Base-by-base conservation (phyloP, 2,113 vertebrate species). In the Limanda limanda region DNA sequence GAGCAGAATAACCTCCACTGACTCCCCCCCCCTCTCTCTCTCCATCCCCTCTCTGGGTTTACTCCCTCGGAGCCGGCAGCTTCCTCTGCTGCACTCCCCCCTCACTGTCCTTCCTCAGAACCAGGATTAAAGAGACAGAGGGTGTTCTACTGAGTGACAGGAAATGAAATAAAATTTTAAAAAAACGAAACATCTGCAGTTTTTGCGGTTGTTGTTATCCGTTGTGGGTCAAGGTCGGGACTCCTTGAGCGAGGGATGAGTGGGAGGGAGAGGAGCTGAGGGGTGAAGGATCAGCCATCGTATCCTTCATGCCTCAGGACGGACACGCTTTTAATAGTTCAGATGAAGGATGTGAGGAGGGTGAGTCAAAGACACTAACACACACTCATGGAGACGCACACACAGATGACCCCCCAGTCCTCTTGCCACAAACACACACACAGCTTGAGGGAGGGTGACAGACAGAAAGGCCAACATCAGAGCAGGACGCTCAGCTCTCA, bases 1-100 rank as follows among this genome's bases (percentile, higher is more conserved):
- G 90, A 91, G 89, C 88, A 92, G 87, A 91, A 92, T 90, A 91
- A 92, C 87, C 89, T 89, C 86, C 74, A 62, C 74, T 18, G 73
- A 82, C 79, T 69, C 58, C 55, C 4, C 45, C n/a, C n/a, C n/a
- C n/a, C n/a, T n/a, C n/a, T n/a, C n/a, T n/a, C n/a, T 58, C 74
- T 65, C 62, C 67, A 52, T 75, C 66, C 78, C 57, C 71, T 73
- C 79, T 65, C 37, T 48, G 51, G 75, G 58, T 82, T 78, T 31
- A 82, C 87, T 87, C 86, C 82, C 79, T 85, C 65, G 58, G 56
- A 81, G 66, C 57, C 79, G 68, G 76, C 76, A 70, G 76, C 76
- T 79, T 87, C 78, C 79, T 68, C 79, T 62, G 35, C 67, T 65
- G 23, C 27, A 58, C 85, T 76, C 76, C 78, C 78, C 71, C 71